phyloP scores from a whole-genome alignment of 2,113 vertebrate species.

The Xiphophorus hellerii region DNA sequence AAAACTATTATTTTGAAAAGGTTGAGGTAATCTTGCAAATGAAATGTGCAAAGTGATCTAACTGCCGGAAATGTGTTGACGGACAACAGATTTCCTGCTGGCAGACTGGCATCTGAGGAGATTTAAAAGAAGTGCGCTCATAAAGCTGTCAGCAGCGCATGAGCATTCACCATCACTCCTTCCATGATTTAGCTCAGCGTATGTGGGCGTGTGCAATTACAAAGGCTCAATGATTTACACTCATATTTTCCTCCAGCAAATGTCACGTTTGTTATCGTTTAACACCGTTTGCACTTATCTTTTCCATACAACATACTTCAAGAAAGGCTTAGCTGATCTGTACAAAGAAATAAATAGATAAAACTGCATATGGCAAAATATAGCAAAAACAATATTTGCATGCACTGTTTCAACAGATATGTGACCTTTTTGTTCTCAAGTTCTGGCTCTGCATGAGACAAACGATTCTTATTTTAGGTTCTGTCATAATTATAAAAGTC shows the following conservation, averaged over 20 bases:
- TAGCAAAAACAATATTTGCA: not conserved
- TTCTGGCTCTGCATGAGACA: too few relatives aligned
- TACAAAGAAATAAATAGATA: not conserved
- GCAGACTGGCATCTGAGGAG: constrained; percentile 42
- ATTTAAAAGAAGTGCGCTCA: constrained; percentile 62
- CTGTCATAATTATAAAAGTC: too few relatives aligned
- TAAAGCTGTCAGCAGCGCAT: constrained; percentile 63
- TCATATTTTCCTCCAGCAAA: constrained; percentile 52
- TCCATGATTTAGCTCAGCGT: constrained; percentile 35
- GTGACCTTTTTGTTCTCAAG: too few relatives aligned
- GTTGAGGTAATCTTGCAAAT: constrained; percentile 3
- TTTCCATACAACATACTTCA: constrained; percentile 14
- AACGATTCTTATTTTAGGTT: too few relatives aligned
- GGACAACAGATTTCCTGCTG: constrained; percentile 55
- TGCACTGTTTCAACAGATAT: too few relatives aligned
- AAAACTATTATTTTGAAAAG: constrained; percentile 3
- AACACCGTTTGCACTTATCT: constrained; percentile 26
- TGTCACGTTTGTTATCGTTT: constrained; percentile 43
- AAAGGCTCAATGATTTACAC: constrained; percentile 57
- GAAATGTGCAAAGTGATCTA: constrained; percentile 13
- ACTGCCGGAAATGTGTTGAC: constrained; percentile 40
- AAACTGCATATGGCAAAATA: not conserved
- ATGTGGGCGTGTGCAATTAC: constrained; percentile 33
- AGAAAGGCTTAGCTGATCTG: constrained; percentile 8
- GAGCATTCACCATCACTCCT: constrained; percentile 46